These are phyloP conservation scores for Sebastes iracundus DNA, from an alignment of 2,797 vertebrate genomes.

Conservation along the genomic window DNA sequence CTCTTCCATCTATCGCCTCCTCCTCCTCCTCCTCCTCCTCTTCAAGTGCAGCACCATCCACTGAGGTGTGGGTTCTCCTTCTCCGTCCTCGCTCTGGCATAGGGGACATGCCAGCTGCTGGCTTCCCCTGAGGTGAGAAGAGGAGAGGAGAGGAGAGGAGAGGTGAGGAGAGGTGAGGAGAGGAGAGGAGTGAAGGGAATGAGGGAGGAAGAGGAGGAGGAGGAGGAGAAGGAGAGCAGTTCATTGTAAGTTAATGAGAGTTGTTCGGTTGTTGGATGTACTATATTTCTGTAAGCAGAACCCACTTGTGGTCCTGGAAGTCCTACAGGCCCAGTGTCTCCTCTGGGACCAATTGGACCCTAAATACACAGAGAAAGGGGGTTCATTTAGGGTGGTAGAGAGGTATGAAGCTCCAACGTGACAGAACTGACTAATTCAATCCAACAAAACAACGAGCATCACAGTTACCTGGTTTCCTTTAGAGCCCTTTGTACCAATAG, in stretches of 20 bases:
- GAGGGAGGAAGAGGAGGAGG: neutral
- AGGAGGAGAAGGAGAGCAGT: neutral
- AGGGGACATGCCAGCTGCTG: conserved; percentile 86
- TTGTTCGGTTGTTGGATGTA: neutral
- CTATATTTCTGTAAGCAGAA: conserved; percentile 31
- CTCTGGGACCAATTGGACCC: conserved; percentile 94
- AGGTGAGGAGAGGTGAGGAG: too few relatives aligned
- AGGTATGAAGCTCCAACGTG: neutral
- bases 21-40: conserved; percentile 53
- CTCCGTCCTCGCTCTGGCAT: conserved; percentile 85
- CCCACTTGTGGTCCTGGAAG: conserved; percentile 94
- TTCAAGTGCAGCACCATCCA: conserved; percentile 81
- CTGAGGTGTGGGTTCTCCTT: conserved; percentile 82
- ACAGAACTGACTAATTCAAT: neutral
- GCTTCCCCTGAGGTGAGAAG: conserved; percentile 82
- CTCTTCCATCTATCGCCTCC: conserved; percentile 73
- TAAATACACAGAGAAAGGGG: conserved; percentile 53
- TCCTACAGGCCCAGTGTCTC: conserved; percentile 90
- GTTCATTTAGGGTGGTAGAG: neutral
- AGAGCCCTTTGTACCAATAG: conserved; percentile 76
- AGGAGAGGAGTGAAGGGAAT: neutral
- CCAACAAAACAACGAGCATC: neutral
- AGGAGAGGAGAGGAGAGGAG: neutral
- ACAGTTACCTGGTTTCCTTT: conserved; percentile 81
- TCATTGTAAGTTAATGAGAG: neutral